Percentiles rank a stretch among this genome's conserved stretches.
These are phyloP conservation scores for Aplysina aerophoba DNA, from an alignment of 37 sponge, comb jelly and placozoan genomes.

Conservation along the genomic window DNA sequence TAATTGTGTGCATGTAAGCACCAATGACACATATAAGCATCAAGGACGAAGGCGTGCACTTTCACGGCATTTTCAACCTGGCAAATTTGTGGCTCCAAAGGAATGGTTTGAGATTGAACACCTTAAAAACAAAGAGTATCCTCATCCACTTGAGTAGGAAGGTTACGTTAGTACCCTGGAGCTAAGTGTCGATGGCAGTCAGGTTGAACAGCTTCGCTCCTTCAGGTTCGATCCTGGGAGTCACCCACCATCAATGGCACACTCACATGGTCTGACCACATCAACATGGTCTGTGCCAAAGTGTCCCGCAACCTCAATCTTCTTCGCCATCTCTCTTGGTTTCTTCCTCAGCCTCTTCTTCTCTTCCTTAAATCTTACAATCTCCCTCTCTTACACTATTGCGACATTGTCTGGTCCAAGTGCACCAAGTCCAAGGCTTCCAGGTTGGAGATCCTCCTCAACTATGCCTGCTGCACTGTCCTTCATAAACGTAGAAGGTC, in stretches of 20 bases:
- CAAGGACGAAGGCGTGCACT: no score
- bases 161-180: background rate
- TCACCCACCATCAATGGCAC: background rate
- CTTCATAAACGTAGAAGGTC: background rate
- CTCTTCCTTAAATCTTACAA: background rate
- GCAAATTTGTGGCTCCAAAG: constrained; percentile 4
- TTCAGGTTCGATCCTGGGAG: no score
- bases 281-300: background rate
- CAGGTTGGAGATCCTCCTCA: background rate
- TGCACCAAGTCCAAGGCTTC: background rate
- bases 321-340: no score
- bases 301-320: background rate
- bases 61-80: background rate
- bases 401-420: background rate
- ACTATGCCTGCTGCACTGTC: no score
- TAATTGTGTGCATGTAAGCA: no score
- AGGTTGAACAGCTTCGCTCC: constrained; percentile 1
- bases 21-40: no score
- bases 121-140: background rate
- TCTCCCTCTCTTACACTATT: background rate
- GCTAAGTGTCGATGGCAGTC: constrained; percentile 1
- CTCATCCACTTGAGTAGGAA: background rate
- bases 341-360: background rate
- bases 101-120: background rate
- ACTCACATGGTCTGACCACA: background rate